Base-by-base conservation (phyloP, 1,140 invertebrate genomes). In the Drosophila subpulchrella region DNA sequence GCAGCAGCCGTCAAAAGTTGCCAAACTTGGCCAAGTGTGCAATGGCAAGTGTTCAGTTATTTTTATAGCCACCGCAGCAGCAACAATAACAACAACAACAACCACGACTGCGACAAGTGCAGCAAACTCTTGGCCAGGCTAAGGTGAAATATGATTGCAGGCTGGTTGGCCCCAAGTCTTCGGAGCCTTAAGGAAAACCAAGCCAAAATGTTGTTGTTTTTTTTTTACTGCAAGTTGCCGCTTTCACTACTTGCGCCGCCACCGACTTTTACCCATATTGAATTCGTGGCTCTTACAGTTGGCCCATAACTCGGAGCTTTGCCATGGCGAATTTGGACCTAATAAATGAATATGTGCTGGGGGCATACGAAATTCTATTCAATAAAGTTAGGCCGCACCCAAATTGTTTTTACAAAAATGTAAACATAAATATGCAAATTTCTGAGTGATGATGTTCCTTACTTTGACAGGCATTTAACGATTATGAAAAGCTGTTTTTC, bases 11-110 rank as follows among this genome's bases (percentile, higher is more conserved):
- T 83, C 84, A 77, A 86, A 83, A 86, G 83, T 86, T 86, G 83
- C 84, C 83, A 89, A 88, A 88, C 62, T 89, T 86, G 83, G 83
- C 83, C 83, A 86, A 86, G 83, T 83, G 83, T 88, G 83, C 83
- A 88, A 82, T 78, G 83, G 81, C 81, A 84, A 84, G 81, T 84
- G 81, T 85, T 84, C 65, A 80, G 81, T 81, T 84, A 80, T 83
- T 83, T 84, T 80, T 84, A 86, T 82, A 84, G 77, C 58, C 67
- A 70, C 63, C 65, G 66, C 58, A 73, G 47, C 76, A 30, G 15
- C 62, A 53, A 30, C 56, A 57, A 56, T 47, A 74, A 42, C 57
- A 60, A 41, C 38, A 20, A 34, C 71, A 50, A 62, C 59, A 47
- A 44, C 62, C 46, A 39, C 55, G 38, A 65, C 60, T 20, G 83